These are phyloP conservation scores for Rafetus swinhoei DNA, from an alignment of 2,113 vertebrate genomes.

Conservation along the genomic window DNA sequence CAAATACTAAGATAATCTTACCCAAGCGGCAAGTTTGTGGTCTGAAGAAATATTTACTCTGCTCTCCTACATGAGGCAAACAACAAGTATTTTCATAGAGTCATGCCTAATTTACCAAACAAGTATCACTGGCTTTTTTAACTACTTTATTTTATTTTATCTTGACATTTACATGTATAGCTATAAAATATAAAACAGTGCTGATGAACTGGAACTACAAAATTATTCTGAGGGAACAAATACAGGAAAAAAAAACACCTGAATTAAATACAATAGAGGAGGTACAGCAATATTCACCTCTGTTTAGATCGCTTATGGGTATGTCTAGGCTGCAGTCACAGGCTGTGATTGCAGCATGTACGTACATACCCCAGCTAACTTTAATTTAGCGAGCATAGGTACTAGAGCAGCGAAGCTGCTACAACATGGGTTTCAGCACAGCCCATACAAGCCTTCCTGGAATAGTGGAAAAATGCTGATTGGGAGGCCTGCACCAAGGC, in stretches of 20 bases:
- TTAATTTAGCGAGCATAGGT: background rate
- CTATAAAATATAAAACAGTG: conserved; percentile 14
- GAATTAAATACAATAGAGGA: background rate
- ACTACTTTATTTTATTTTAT: conserved; percentile 2
- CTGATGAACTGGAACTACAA: conserved; percentile 23
- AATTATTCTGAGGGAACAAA: conserved; percentile 18
- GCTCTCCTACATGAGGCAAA: background rate
- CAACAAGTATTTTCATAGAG: conserved; percentile 14
- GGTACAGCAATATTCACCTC: background rate
- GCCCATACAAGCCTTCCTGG: background rate
- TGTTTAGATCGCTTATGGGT: background rate
- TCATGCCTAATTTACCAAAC: conserved; percentile 27
- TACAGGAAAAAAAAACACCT: background rate
- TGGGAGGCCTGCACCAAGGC: background rate
- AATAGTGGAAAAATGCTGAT: background rate
- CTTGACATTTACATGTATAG: conserved; percentile 49
- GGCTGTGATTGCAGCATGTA: background rate
- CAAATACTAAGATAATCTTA: conserved; percentile 34
- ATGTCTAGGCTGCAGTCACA: background rate
- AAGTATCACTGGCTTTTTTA: background rate
- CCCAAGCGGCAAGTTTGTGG: conserved; percentile 6
- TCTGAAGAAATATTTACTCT: conserved; percentile 63
- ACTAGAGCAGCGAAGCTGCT: background rate
- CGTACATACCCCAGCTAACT: background rate
- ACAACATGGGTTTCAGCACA: background rate